These are phyloP conservation scores for Chrysina gloriosa DNA, from an alignment of 2,888 invertebrate species.

Conservation along the genomic window DNA sequence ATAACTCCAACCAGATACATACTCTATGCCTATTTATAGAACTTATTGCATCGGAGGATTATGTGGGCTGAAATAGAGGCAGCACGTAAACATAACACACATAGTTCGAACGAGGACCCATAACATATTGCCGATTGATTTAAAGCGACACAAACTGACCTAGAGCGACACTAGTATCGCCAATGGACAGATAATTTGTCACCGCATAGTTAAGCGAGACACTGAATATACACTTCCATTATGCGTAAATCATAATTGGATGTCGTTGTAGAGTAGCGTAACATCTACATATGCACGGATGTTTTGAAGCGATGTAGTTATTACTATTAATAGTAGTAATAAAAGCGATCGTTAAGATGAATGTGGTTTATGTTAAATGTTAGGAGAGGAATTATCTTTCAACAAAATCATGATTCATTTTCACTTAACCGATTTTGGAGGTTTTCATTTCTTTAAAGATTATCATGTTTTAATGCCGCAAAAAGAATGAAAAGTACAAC, in stretches of 20 bases:
- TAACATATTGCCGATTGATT: constrained; percentile 18
- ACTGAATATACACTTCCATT: neutral
- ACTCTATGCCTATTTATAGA: constrained; percentile 18
- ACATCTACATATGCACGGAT: too few relatives aligned
- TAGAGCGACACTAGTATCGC: constrained; percentile 3
- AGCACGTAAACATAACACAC: constrained; percentile 7
- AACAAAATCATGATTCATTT: too few relatives aligned
- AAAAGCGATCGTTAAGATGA: too few relatives aligned
- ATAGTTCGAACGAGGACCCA: constrained; percentile 8
- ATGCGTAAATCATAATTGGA: constrained; percentile 17
- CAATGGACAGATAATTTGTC: constrained; percentile 9
- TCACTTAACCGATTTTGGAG: too few relatives aligned
- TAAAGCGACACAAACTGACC: constrained; percentile 20
- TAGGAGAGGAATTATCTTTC: too few relatives aligned
- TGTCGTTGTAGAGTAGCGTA: neutral
- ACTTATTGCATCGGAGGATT: constrained; percentile 19
- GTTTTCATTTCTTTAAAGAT: too few relatives aligned
- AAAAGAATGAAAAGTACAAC: too few relatives aligned
- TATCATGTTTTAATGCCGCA: too few relatives aligned
- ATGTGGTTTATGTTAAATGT: too few relatives aligned
- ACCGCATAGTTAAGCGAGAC: neutral
- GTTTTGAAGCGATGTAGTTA: too few relatives aligned
- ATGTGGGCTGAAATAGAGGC: constrained; percentile 22
- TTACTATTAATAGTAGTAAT: too few relatives aligned
- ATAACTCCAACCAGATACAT: constrained; percentile 9